Evolutionary conservation across 2,888 invertebrate genomes (phyloP), one percentile per base, ranked within the genome.

Genomic region (Lypha dubia): DNA sequence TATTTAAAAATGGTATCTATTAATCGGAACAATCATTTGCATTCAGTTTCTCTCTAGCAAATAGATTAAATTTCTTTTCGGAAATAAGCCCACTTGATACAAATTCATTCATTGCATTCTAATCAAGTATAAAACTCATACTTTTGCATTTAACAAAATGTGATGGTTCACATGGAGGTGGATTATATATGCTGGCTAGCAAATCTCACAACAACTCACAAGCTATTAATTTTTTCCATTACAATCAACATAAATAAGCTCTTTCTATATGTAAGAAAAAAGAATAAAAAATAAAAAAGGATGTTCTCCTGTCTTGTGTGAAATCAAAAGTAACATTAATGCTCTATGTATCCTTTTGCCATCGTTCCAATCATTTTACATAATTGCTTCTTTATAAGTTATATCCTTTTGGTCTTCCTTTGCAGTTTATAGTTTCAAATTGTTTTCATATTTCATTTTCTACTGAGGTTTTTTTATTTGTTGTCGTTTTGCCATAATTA

Each of bases 401-500:
- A 56, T 20, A 77, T 65, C 58, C 67, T 67, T 71, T 53, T 58
- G 32, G 49, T 51, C 22, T 62, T 68, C 68, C 60, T 51, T 68
- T 62, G 44, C 49, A 28, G 58, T 83, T 53, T 44, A 35, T 32
- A 62, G 56, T 53, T 44, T 62, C 17, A 53, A 79, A 32, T 62
- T 56, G 17, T 76, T 73, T 75, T 62, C 49, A 56, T 68, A 63
- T 74, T 76, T 62, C 22, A 38, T 79, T 74, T 74, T 65, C 17
- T 56, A 11, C n/a, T 62, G 46, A 56, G 46, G 28, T 62, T 65
- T 79, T 49, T n/a, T 65, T 56, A 32, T 51, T 65, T 63, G 41
- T 70, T 67, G 76, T 77, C 76, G 67, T 83, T 74, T 83, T 79
- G 51, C 67, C 56, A 73, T 84, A 84, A 84, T 84, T 84, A 84